These are phyloP conservation scores for Dasyprocta punctata DNA, from an alignment of 2,113 vertebrate species.

Conservation along the genomic window DNA sequence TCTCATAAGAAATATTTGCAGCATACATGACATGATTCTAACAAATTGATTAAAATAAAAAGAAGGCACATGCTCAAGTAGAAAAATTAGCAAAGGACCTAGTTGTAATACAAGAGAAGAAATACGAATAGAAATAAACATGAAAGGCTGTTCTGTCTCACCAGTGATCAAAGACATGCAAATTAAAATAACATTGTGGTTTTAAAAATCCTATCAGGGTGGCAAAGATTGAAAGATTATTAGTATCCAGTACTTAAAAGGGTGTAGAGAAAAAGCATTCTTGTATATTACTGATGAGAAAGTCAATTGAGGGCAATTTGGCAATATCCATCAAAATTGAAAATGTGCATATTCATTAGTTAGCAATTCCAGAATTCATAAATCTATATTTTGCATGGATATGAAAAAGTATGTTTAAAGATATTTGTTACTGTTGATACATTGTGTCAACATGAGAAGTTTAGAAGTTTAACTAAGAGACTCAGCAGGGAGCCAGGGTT, in stretches of 20 bases:
- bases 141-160: slow-evolving; percentile 20
- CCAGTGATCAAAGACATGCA: slow-evolving; percentile 43
- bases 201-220: slow-evolving; percentile 26
- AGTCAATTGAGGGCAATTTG: slow-evolving; percentile 27
- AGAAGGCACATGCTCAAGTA: slow-evolving; percentile 39
- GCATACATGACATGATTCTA: slow-evolving; percentile 12
- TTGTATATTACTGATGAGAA: slow-evolving; percentile 44
- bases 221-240: slow-evolving; percentile 43
- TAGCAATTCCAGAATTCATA: slow-evolving; percentile 53
- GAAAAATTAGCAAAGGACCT: slow-evolving; percentile 43
- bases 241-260: slow-evolving; percentile 25
- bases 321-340: slow-evolving; percentile 26
- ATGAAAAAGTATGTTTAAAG: slow-evolving; percentile 13
- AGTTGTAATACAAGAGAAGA: slow-evolving; percentile 51
- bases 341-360: slow-evolving; percentile 52
- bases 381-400: slow-evolving; percentile 24
- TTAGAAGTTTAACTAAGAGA: too few species aligned
- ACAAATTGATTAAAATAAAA: slow-evolving; percentile 61
- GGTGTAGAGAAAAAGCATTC: neutral
- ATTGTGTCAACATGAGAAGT: too few species aligned
- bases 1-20: slow-evolving; percentile 47
- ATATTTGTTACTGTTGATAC: neutral
- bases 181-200: slow-evolving; percentile 47
- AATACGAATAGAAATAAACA: slow-evolving; percentile 65
- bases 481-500: too few species aligned